Evolutionary conservation across 2,113 vertebrate genomes (phyloP).

Genomic region (Perca fluviatilis): DNA sequence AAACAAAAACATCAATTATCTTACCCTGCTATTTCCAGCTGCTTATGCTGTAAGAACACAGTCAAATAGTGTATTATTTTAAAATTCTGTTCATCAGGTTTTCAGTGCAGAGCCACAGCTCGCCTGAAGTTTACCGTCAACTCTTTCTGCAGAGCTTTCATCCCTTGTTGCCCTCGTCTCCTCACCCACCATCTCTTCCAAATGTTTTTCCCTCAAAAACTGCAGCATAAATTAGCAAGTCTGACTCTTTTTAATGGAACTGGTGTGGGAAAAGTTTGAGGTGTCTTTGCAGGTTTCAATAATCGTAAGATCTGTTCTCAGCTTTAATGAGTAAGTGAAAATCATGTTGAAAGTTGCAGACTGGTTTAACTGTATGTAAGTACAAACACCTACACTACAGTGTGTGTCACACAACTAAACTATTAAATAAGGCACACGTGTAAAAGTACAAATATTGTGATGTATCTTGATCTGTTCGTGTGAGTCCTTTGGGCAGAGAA

Average conservation of each 20-base stretch:
- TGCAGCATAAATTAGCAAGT: neutral
- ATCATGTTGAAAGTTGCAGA: neutral
- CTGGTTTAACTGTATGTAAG: neutral
- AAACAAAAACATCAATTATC: conserved; percentile 28
- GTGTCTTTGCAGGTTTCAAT: neutral
- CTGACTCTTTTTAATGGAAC: neutral
- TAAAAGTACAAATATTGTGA: conserved; percentile 13
- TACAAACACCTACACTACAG: neutral
- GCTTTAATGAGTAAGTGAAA: neutral
- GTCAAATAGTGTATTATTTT: neutral
- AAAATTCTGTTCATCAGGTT: neutral
- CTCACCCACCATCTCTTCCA: neutral
- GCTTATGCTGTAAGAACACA: neutral
- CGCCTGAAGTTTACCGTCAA: too few species aligned
- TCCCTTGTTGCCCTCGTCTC: neutral
- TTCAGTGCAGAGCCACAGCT: neutral
- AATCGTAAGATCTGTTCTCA: neutral
- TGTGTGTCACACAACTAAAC: neutral
- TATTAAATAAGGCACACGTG: neutral
- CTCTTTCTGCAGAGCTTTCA: neutral
- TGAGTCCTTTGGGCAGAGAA: conserved; percentile 3
- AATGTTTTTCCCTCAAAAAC: neutral
- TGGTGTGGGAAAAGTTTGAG: neutral
- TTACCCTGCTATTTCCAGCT: neutral
- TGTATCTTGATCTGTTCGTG: neutral